Base-by-base conservation (phyloP, 2,888 invertebrate genomes). In the Aporophyla lueneburgensis region DNA sequence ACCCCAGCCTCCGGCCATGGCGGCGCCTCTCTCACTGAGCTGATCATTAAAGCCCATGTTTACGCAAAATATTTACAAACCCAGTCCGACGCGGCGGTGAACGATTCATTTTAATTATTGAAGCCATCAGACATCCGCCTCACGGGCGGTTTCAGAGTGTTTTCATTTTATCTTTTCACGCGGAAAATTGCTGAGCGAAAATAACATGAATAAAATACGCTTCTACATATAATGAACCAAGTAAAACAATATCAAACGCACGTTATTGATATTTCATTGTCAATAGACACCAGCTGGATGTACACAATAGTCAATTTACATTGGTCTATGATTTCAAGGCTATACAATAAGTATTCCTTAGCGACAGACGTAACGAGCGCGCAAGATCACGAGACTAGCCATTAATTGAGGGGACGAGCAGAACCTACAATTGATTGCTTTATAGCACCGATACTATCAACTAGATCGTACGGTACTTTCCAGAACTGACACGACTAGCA, bases 351-450 rank as follows among this genome's bases (percentile, higher is more conserved):
- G 73, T 62, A 71, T 67, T 65, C 65, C 61, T 74, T 69, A 72
- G 71, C 79, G 58, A 71, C 85, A 61, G 75, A 70, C 71, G 76
- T 63, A 62, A 53, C 68, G 72, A 71, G 62, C 76, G 70, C 71
- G 73, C 78, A 56, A 75, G 40, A 73, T 80, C 88, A 83, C 83
- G 74, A 73, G 75, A 75, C 80, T 40, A 53, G 75, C 71, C 62
- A 81, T 76, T 86, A 74, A 84, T 86, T 79, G 75, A 76, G 53
- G 59, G 49, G 62, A 66, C 63, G 54, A 56, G 74, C 61, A 43
- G 67, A 65, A 74, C 69, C 74, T 74, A 59, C 73, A 79, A 79
- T 74, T 80, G 73, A 77, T 80, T 68, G 78, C 49, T 79, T 72
- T 77, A 75, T 68, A 74, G 68, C 59, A 71, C 49, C 58, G 71